Percentiles rank a stretch among this genome's conserved stretches.
These are phyloP conservation scores for Alauda arvensis DNA, from an alignment of 2,797 vertebrate species.

Conservation along the genomic window DNA sequence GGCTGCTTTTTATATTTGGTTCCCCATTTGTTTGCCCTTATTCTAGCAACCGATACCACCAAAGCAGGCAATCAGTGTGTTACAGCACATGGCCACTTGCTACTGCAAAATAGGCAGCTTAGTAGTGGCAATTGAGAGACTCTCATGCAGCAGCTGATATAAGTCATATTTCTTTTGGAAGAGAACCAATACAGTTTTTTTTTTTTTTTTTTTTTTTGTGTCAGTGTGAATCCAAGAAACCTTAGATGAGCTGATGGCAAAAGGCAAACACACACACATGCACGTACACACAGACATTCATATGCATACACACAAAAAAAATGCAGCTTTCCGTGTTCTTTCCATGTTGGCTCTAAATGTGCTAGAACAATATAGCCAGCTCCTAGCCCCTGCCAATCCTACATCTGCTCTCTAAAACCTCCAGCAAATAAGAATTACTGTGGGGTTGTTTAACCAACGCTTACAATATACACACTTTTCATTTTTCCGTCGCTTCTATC, in stretches of 20 bases:
- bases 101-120: conserved; percentile 66
- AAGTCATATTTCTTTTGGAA: conserved; percentile 77
- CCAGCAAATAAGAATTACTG: conserved; percentile 84
- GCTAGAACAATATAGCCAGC: conserved; percentile 77
- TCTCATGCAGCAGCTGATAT: conserved; percentile 69
- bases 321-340: conserved; percentile 71
- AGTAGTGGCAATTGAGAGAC: conserved; percentile 54
- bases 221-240: conserved; percentile 73
- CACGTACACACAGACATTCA: conserved; percentile 11
- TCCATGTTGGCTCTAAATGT: conserved; percentile 72
- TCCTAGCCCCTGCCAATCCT: conserved; percentile 77
- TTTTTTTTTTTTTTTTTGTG: conserved; percentile 29
- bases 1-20: conserved; percentile 73
- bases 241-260: conserved; percentile 53
- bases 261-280: conserved; percentile 29
- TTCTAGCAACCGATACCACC: conserved; percentile 71
- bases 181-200: conserved; percentile 44
- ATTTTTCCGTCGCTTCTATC: conserved; percentile 62
- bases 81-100: conserved; percentile 65
- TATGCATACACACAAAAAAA: conserved; percentile 38
- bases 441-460: conserved; percentile 80
- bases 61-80: conserved; percentile 65
- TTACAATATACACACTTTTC: conserved; percentile 80
- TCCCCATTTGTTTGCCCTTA: conserved; percentile 77
- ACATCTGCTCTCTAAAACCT: conserved; percentile 85